These are phyloP conservation scores for Athalia cordata DNA, from an alignment of 2,888 invertebrate species.

Conservation along the genomic window DNA sequence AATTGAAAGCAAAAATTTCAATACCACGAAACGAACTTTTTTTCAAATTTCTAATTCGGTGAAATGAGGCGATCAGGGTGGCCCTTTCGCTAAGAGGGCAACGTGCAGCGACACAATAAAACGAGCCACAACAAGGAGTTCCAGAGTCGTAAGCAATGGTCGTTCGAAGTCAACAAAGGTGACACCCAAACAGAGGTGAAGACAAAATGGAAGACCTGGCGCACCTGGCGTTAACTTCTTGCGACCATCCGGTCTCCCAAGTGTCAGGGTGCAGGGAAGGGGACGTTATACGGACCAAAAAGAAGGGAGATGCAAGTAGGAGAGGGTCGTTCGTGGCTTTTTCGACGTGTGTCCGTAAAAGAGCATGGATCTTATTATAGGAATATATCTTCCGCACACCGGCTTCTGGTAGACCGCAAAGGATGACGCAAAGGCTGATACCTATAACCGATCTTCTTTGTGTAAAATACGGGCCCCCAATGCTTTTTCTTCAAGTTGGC, in stretches of 20 bases:
- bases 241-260: slow-evolving; percentile 28
- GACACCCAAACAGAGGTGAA: slow-evolving; percentile 35
- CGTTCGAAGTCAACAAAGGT: slow-evolving; percentile 36
- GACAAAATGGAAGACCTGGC: slow-evolving; percentile 37
- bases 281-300: not conserved
- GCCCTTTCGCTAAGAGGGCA: slow-evolving; percentile 28
- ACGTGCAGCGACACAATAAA: slow-evolving; percentile 23
- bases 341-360: not conserved
- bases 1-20: not conserved
- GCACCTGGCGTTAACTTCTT: slow-evolving; percentile 35
- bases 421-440: slow-evolving; percentile 1
- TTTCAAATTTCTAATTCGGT: not conserved
- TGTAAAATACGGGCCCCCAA: not conserved
- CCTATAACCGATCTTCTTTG: slow-evolving; percentile 1
- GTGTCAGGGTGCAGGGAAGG: not conserved
- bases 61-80: slow-evolving; percentile 25
- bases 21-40: not conserved
- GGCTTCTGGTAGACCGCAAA: slow-evolving; percentile 3
- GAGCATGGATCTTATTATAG: slow-evolving; percentile 27
- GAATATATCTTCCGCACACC: slow-evolving; percentile 3
- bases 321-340: not conserved
- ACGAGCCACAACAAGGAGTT: slow-evolving; percentile 34
- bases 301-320: not conserved
- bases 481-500: slow-evolving; percentile 13
- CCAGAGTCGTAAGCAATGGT: slow-evolving; percentile 29